phyloP scores from a whole-genome alignment of 2,113 vertebrate genomes.

The Cinclus mexicanus region DNA sequence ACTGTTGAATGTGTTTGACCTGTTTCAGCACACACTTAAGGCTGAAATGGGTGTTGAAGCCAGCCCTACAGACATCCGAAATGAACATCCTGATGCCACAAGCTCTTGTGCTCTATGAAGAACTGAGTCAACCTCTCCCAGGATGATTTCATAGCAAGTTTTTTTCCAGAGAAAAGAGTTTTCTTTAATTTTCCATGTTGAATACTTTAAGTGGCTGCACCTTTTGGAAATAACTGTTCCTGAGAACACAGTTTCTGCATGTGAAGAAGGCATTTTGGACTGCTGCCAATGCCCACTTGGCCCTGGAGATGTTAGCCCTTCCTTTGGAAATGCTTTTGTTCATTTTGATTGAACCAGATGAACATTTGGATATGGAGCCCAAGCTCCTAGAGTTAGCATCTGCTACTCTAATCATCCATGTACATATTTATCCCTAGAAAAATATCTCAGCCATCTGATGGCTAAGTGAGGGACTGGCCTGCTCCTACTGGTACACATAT shows the following conservation, averaged over 20 bases:
- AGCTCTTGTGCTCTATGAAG: neutral
- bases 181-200: neutral
- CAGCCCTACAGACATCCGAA: neutral
- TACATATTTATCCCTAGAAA: slow-evolving; percentile 42
- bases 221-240: neutral
- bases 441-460: slow-evolving; percentile 26
- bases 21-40: neutral
- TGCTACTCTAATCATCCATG: slow-evolving; percentile 23
- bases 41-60: neutral
- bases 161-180: neutral
- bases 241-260: neutral
- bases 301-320: neutral
- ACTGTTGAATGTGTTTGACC: neutral
- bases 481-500: slow-evolving; percentile 1
- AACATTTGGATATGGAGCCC: neutral
- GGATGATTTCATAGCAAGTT: neutral
- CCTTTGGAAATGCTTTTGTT: neutral
- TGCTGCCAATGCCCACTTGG: neutral
- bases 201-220: neutral
- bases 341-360: slow-evolving; percentile 1
- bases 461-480: neutral
- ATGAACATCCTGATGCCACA: neutral
- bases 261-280: neutral
- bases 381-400: slow-evolving; percentile 32
- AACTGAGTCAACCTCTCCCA: neutral